A percentile compares a stretch with the other conserved stretches of the same genome.
These are phyloP conservation scores for Arothron firmamentum DNA, from an alignment of 2,113 vertebrate species.

Conservation along the genomic window DNA sequence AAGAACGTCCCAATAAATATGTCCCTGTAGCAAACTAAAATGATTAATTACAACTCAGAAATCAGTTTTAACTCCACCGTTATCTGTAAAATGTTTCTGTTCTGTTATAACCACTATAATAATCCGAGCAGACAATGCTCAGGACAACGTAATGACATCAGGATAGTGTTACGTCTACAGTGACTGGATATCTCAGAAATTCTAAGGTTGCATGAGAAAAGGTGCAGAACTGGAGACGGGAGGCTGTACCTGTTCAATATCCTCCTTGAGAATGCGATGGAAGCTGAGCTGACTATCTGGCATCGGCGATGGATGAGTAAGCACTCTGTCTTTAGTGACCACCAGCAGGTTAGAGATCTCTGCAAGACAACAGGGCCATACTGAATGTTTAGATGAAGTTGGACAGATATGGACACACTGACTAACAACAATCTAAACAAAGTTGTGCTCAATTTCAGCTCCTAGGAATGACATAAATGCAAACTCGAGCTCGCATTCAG, in stretches of 20 bases:
- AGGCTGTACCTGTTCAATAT: constrained; percentile 81
- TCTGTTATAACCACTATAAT: too few species aligned
- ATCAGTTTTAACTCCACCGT: too few species aligned
- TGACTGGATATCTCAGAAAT: too few species aligned
- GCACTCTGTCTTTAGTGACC: constrained; percentile 84
- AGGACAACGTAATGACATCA: too few species aligned
- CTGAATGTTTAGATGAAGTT: neutral
- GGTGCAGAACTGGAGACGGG: neutral
- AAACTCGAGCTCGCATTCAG: neutral
- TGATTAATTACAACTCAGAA: too few species aligned
- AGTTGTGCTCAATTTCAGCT: neutral
- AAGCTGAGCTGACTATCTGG: constrained; percentile 87
- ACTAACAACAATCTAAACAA: neutral
- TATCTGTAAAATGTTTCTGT: too few species aligned
- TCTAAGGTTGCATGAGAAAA: too few species aligned
- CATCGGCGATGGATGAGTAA: constrained; percentile 65
- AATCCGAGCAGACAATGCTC: too few species aligned
- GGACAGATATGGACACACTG: neutral
- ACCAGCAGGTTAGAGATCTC: constrained; percentile 95
- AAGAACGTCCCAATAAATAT: neutral
- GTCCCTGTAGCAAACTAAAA: neutral
- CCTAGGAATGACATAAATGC: neutral
- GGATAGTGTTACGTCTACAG: too few species aligned
- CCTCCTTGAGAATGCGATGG: constrained; percentile 89
- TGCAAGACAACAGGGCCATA: constrained; percentile 55